Conservation (phyloP, 64 coral and sea anemone genomes). For the Stichodactyla mertensii region DNA sequence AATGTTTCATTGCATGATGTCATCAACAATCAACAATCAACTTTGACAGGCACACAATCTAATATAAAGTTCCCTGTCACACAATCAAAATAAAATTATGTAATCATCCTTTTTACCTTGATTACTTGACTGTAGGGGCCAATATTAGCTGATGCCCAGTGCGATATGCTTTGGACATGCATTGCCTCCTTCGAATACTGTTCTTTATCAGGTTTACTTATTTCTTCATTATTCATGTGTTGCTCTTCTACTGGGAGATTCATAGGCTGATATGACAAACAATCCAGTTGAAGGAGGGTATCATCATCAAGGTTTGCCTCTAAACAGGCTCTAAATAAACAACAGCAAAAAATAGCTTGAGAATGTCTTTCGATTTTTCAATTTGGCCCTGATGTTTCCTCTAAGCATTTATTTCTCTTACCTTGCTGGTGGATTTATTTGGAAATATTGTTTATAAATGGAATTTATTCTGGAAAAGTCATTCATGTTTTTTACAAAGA, state of each 20-base stretch:
- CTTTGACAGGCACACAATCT: too few species aligned
- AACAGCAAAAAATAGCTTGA: not conserved
- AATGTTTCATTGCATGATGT: too few species aligned
- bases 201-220: not conserved
- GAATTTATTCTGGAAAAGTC: constrained; percentile 61
- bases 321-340: constrained; percentile 48
- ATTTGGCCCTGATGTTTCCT: too few species aligned
- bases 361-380: too few species aligned
- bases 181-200: constrained; percentile 54
- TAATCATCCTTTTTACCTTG: constrained; percentile 49
- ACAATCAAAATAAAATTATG: not conserved
- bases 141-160: constrained; percentile 91
- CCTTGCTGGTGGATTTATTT: constrained; percentile 77
- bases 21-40: too few species aligned
- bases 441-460: constrained; percentile 55
- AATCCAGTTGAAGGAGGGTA: constrained; percentile 55
- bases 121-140: constrained; percentile 88
- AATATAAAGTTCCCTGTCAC: not conserved
- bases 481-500: constrained; percentile 63
- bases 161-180: constrained; percentile 91
- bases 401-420: not conserved
- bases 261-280: constrained; percentile 33
- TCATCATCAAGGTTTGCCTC: constrained; percentile 54
- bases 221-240: not conserved
- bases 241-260: not conserved